phyloP scores from a whole-genome alignment of 2,888 invertebrate genomes.

The Macaria liturata region DNA sequence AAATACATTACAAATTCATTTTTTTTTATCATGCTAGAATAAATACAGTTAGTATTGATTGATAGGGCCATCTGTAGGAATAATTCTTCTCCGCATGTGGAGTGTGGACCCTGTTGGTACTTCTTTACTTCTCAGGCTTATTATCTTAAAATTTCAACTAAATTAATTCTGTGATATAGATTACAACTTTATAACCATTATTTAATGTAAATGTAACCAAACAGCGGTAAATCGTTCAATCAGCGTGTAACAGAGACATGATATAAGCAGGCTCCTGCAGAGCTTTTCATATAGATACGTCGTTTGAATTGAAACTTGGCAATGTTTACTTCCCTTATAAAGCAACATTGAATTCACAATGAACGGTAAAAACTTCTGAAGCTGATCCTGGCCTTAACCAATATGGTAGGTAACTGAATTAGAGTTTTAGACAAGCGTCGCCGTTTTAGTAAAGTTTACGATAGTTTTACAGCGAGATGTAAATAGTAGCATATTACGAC shows the following conservation, averaged over 20 bases:
- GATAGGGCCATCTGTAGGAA: no score
- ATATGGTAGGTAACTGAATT: not conserved
- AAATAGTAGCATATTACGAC: no score
- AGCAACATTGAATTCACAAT: constrained; percentile 13
- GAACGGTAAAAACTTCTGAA: constrained; percentile 2
- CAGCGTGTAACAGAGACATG: constrained; percentile 19
- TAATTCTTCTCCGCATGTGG: no score
- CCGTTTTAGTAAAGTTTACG: no score
- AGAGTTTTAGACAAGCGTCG: not conserved
- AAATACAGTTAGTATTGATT: no score
- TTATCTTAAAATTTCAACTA: no score
- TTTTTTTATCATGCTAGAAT: no score
- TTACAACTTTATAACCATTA: constrained; percentile 3
- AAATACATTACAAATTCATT: no score
- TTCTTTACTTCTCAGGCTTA: no score
- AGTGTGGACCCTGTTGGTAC: no score
- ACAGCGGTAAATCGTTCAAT: constrained; percentile 15
- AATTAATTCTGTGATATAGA: not conserved
- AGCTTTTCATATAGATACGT: constrained; percentile 14
- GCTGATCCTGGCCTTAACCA: not conserved
- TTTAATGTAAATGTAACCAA: constrained; percentile 12
- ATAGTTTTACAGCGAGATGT: no score
- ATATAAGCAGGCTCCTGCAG: constrained; percentile 14
- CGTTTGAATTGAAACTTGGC: constrained; percentile 17
- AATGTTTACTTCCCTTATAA: constrained; percentile 13